Evolutionary conservation across 37 sponge, comb jelly and placozoan species (phyloP), one percentile per base, ranked within the genome.

Genomic region (Cliona cf. orientalis): DNA sequence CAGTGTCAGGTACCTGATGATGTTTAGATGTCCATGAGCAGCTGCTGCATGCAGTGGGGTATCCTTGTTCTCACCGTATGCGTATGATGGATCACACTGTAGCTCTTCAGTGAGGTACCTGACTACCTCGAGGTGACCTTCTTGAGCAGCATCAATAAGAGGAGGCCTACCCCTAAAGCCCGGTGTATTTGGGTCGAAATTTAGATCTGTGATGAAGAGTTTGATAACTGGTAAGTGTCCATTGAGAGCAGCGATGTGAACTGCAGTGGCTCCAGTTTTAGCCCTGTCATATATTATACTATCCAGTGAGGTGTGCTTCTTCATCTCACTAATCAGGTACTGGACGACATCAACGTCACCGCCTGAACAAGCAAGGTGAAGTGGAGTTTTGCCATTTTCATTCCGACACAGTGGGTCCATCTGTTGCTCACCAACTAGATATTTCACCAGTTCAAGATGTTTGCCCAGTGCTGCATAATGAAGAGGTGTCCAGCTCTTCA

Each of bases 41-140:
- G 36, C 26, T n/a, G 73, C 73, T 55, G 29, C 19, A 26, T 72
- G 73, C n/a, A 72, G 55, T 19, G 73, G 73, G 32, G 55, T 72
- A 5, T 11, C 49, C 25, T 33, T 35, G 28, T 53, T 1, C 34
- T 46, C 55, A 53, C 46, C 73, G 11, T 1, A n/a, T n/a, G n/a
- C n/a, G 32, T 9, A 25, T 34, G 28, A 34, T 31, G 73, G 73
- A 46, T 72, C 33, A 72, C 56, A 72, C 14, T 46, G 12, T 11
- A 19, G 56, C 3, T 32, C 55, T 28, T 44, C 21, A 5, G 53
- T 72, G 11, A 72, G 28, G n/a, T 49, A 72, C 32, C 28, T 29
- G n/a, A 72, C 9, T n/a, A 72, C 55, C 9, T 46, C 33, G 17
- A 72, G 34, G 32, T 72, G 73, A 49, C 55, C 73, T 29, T 33